Conservation (phyloP, 2,888 invertebrate genomes). For the Diaprepes abbreviatus region DNA sequence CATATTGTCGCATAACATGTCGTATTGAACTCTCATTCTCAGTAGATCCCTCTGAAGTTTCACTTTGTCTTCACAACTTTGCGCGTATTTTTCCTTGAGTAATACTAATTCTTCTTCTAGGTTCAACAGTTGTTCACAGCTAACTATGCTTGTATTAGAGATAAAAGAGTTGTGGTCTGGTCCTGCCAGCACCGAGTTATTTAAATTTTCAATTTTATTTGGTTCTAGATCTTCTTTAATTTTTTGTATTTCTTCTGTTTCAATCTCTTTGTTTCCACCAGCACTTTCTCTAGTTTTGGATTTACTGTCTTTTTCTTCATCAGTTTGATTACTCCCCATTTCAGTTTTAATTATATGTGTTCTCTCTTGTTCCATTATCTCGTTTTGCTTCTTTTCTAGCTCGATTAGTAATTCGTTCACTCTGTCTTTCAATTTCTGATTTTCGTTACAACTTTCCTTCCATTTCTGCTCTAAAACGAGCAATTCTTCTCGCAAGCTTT, state of each 20-base stretch:
- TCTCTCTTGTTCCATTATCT: conserved; percentile 15
- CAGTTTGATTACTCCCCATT: conserved; percentile 53
- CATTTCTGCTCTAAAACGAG: conserved; percentile 65
- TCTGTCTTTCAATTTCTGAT: conserved; percentile 67
- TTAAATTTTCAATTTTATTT: conserved; percentile 11
- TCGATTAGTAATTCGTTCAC: conserved; percentile 57
- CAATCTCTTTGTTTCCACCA: neutral
- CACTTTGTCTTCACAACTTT: conserved; percentile 75
- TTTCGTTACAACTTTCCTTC: conserved; percentile 69
- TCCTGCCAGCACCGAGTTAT: neutral
- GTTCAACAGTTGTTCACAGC: conserved; percentile 72
- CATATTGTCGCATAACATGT: conserved; percentile 72
- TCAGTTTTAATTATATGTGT: neutral
- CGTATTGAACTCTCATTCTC: conserved; percentile 73
- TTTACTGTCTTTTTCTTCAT: conserved; percentile 13
- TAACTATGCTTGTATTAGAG: conserved; percentile 47
- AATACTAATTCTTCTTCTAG: conserved; percentile 81
- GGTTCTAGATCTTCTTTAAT: neutral
- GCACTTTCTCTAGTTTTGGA: neutral
- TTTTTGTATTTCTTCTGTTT: neutral
- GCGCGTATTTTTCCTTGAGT: conserved; percentile 80
- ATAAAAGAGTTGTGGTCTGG: neutral
- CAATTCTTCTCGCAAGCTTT: conserved; percentile 60
- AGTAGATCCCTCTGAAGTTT: conserved; percentile 74
- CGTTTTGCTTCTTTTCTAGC: conserved; percentile 56